Percentiles rank a stretch among this genome's conserved stretches.
Evolutionary conservation across 2,888 invertebrate genomes (phyloP).

Genomic region (Spisula solida): DNA sequence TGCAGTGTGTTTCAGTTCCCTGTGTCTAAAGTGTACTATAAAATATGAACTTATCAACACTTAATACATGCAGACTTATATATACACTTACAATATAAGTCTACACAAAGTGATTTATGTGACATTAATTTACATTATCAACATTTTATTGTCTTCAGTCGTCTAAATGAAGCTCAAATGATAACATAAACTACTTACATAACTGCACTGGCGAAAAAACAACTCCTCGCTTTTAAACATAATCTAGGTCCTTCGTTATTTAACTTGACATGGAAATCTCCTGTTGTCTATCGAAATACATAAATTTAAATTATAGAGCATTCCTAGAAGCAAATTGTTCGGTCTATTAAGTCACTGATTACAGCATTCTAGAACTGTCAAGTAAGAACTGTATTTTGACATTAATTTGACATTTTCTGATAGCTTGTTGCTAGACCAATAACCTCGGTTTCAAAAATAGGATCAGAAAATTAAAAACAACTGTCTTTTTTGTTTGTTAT

Average conservation of each 20-base stretch:
- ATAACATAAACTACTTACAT: neutral
- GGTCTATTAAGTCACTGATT: neutral
- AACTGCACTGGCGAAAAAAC: neutral
- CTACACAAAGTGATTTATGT: too few species aligned
- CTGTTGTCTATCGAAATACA: neutral
- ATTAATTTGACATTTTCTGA: slow-evolving; percentile 16
- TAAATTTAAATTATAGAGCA: slow-evolving; percentile 16
- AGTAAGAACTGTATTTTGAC: neutral
- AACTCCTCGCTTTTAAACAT: neutral
- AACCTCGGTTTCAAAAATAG: neutral
- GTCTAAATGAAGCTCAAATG: neutral
- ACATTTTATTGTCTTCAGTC: neutral
- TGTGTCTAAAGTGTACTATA: too few species aligned
- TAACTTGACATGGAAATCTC: neutral
- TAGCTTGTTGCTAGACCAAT: neutral
- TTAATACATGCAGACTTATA: too few species aligned
- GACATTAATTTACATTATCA: neutral
- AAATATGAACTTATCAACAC: too few species aligned
- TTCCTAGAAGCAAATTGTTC: neutral
- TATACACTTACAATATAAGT: too few species aligned
- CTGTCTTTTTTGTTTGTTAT: neutral
- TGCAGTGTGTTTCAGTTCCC: too few species aligned
- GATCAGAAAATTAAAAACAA: neutral
- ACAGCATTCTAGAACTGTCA: neutral
- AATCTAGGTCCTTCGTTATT: neutral